Evolutionary conservation across 1,140 invertebrate species (phyloP).

Genomic region (Leptonema lineaticorne): DNA sequence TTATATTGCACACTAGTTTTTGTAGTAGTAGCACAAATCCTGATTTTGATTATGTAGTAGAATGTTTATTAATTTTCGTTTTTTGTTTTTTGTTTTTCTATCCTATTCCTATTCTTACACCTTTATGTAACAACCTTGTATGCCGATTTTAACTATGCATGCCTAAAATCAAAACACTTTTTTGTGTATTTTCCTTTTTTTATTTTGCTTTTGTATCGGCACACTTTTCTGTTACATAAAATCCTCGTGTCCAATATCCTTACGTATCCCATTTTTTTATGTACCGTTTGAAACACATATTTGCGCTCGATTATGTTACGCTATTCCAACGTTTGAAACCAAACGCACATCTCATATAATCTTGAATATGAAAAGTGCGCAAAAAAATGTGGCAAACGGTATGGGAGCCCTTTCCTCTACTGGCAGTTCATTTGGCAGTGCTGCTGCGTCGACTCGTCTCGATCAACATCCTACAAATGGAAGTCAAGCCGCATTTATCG

Average conservation of each 20-base stretch:
- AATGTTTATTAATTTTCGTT: conserved; percentile 7
- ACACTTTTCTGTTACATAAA: conserved; percentile 22
- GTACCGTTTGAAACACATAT: conserved; percentile 9
- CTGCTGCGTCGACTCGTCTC: conserved; percentile 71
- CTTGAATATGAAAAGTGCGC: conserved; percentile 60
- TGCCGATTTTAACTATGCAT: conserved; percentile 33
- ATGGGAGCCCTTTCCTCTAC: conserved; percentile 87
- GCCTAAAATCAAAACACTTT: not conserved
- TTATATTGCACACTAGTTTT: not conserved
- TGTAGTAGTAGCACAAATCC: too few relatives aligned
- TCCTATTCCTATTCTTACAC: conserved; percentile 32
- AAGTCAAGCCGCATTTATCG: conserved; percentile 60
- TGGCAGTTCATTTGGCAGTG: conserved; percentile 81
- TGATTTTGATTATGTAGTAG: not conserved
- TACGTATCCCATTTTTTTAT: not conserved
- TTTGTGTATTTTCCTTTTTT: not conserved
- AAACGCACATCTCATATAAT: too few relatives aligned
- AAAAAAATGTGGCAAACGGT: conserved; percentile 86
- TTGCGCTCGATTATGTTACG: not conserved
- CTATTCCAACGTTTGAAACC: not conserved
- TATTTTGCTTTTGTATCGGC: conserved; percentile 10
- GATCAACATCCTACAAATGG: conserved; percentile 67
- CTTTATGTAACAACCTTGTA: conserved; percentile 36
- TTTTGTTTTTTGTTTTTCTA: conserved; percentile 41
- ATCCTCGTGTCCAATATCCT: not conserved